Evolutionary conservation across 2,797 vertebrate species (phyloP).

Genomic region (Poliocrania exsul): DNA sequence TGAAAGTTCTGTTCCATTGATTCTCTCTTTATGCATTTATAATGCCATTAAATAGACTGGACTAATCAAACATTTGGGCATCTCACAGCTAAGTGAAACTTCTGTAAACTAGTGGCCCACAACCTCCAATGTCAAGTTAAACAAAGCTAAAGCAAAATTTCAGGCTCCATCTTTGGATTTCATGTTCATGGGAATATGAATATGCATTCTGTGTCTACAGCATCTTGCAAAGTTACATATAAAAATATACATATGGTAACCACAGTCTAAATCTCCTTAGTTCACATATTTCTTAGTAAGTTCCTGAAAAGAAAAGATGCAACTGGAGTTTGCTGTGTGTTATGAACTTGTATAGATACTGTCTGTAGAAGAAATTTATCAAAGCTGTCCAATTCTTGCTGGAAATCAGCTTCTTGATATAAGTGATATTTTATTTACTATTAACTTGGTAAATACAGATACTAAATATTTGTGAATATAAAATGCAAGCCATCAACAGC

Average conservation of each 20-base stretch:
- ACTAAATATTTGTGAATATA: neutral
- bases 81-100: neutral
- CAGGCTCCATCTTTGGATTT: slow-evolving; percentile 63
- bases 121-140: neutral
- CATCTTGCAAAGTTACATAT: slow-evolving; percentile 9
- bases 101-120: neutral
- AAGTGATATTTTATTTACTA: neutral
- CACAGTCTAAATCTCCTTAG: slow-evolving; percentile 26
- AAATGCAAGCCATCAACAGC: neutral
- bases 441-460: neutral
- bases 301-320: slow-evolving; percentile 21
- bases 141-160: slow-evolving; percentile 2
- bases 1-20: neutral
- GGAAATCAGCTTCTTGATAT: neutral
- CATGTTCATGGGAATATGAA: slow-evolving; percentile 50
- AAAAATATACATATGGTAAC: slow-evolving; percentile 45
- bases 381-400: slow-evolving; percentile 12
- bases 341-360: neutral
- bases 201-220: slow-evolving; percentile 35
- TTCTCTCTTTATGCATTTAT: neutral
- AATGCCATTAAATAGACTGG: neutral
- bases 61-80: neutral
- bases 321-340: slow-evolving; percentile 1
- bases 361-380: neutral
- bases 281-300: neutral